Evolutionary conservation across 2,888 invertebrate genomes (phyloP), one percentile per base, ranked within the genome.

Genomic region (Oligia strigilis): DNA sequence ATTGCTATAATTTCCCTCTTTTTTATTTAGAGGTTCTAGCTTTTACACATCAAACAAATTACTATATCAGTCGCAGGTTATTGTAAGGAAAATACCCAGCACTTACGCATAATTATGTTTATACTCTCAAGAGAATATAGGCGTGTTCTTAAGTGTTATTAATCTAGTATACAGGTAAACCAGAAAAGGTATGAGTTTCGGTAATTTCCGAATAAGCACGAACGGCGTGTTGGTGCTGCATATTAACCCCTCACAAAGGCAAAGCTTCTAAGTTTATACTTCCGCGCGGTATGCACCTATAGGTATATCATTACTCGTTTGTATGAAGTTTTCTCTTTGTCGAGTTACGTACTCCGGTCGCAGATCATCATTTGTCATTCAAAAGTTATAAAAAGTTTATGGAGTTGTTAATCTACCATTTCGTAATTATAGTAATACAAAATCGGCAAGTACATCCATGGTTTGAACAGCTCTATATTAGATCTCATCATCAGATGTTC

Each of bases 31-130:
- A 52, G 2, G 36, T 29, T 29, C 19, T 19, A 55, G 36, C 23
- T 71, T 19, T 14, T 23, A 36, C 9, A 19, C 9, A 23, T 52
- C 1, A 36, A 66, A 66, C 14, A 14, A 4, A 52, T 55, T 36
- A 55, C 55, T 43, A 14, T 19, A 6, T 1, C 55, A 40, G 36
- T 14, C 9, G 8, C 19, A 3, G 4, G 17, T 23, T 49, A 4
- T 60, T 80, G 9, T 71, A 80, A 8, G 71, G 29, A 49, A 58
- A 73, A 55, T 17, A n/a, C 14, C 43, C 19, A 69, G 29, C 43
- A 55, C 52, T 43, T 78, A n/a, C 2, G 17, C 36, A 52, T 67
- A 66, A 65, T 66, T 36, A 19, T 55, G 46, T 70, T 29, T 49
- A 69, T 29, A 3, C 23, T 40, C 29, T 62, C 6, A 49, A 72